These are phyloP conservation scores for Chiridota heheva DNA, from an alignment of 35 echinoderm and acorn worm species.

Conservation along the genomic window DNA sequence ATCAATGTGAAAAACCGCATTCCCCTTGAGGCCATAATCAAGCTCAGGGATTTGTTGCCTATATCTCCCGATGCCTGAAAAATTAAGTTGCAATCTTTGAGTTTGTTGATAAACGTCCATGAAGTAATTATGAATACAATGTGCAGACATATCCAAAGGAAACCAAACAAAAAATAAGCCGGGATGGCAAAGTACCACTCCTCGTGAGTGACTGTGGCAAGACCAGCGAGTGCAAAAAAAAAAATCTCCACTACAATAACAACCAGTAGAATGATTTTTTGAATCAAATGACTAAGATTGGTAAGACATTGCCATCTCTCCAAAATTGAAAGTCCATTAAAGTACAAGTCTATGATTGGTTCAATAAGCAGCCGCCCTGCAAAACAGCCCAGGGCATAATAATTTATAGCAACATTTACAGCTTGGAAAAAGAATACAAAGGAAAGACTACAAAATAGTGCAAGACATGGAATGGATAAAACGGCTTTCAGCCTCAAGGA, in stretches of 20 bases:
- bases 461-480: conserved; percentile 67
- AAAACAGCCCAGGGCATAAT: conserved; percentile 70
- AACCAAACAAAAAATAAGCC: conserved; percentile 74
- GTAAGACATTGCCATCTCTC: conserved; percentile 85
- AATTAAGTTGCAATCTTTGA: conserved; percentile 68
- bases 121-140: conserved; percentile 63
- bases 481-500: conserved; percentile 67
- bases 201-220: conserved; percentile 70
- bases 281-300: conserved; percentile 36
- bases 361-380: conserved; percentile 63
- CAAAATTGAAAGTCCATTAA: conserved; percentile 65
- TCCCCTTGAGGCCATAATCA: conserved; percentile 90
- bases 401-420: conserved; percentile 45
- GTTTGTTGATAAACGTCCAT: conserved; percentile 87
- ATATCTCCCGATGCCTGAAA: conserved; percentile 45
- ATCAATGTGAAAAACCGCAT: conserved; percentile 83
- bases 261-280: conserved; percentile 58
- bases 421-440: conserved; percentile 76
- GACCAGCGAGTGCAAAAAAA: conserved; percentile 70
- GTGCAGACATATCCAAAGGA: conserved; percentile 90
- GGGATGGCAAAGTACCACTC: conserved; percentile 99
- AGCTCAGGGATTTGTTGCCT: conserved; percentile 58
- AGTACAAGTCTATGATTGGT: conserved; percentile 71
- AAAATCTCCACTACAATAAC: conserved; percentile 60
- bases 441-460: conserved; percentile 50